Percentiles rank a stretch among this genome's conserved stretches.
phyloP scores from a whole-genome alignment of 2,113 vertebrate genomes.

The Nettapus auritus region DNA sequence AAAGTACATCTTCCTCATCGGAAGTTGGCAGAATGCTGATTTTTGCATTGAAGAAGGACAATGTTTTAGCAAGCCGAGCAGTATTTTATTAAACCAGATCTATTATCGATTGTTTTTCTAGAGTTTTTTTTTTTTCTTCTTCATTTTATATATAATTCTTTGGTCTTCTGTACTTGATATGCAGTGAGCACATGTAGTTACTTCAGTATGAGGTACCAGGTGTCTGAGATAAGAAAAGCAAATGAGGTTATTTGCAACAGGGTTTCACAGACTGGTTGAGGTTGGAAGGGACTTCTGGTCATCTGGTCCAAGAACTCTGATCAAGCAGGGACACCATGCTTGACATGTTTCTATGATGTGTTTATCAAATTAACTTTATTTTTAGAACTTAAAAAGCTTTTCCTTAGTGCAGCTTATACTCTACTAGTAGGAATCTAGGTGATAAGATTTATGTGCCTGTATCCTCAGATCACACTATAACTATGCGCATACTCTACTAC shows the following conservation, averaged over 20 bases:
- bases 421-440: background rate
- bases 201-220: background rate
- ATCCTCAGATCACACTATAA: background rate
- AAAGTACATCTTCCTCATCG: background rate
- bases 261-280: background rate
- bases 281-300: background rate
- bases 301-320: background rate
- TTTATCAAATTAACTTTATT: slow-evolving; percentile 2
- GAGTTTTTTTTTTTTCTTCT: background rate
- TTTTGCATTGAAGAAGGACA: background rate
- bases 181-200: background rate
- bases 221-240: background rate
- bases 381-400: background rate
- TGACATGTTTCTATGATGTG: background rate
- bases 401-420: background rate
- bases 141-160: background rate
- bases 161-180: background rate
- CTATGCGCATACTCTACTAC: background rate
- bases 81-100: background rate
- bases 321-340: background rate
- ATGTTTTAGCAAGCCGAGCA: background rate
- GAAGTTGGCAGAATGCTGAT: background rate
- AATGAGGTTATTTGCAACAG: background rate
- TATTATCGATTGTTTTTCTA: background rate
- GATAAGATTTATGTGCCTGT: background rate